phyloP scores from a whole-genome alignment of 2,888 invertebrate genomes.

The Ommatoiulus sabulosus region DNA sequence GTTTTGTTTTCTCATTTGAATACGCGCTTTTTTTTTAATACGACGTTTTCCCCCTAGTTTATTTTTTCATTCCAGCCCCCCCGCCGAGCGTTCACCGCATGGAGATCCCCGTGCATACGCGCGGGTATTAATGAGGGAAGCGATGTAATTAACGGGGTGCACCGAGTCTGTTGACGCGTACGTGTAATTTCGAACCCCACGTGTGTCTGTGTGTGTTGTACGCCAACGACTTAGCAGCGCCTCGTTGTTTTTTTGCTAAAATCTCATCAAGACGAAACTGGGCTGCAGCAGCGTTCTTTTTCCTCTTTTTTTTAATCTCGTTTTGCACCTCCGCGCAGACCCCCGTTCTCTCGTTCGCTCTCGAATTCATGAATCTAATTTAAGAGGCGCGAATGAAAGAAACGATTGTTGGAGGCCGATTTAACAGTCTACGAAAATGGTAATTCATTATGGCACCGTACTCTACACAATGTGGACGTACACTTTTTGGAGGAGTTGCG shows the following conservation, averaged over 20 bases:
- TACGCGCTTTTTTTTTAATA: not conserved
- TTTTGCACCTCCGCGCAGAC: constrained; percentile 18
- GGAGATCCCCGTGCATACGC: not conserved
- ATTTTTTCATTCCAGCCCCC: not conserved
- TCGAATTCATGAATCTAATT: constrained; percentile 43
- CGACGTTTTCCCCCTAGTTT: not conserved
- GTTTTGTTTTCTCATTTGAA: constrained; percentile 29
- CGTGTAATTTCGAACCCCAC: not conserved
- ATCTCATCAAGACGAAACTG: constrained; percentile 12
- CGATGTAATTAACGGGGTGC: constrained; percentile 30
- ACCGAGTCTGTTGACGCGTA: not conserved
- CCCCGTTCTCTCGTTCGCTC: constrained; percentile 13
- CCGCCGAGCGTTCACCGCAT: not conserved
- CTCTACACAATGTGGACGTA: not conserved
- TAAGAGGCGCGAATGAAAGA: not conserved
- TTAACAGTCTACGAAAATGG: constrained; percentile 39
- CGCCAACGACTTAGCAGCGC: not conserved
- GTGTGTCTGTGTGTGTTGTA: not conserved
- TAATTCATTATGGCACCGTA: not conserved
- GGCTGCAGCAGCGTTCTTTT: not conserved
- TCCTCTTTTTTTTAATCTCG: not conserved
- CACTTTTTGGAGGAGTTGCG: not conserved
- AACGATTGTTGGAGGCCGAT: constrained; percentile 40
- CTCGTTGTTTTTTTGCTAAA: not conserved
- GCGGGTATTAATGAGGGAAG: constrained; percentile 3